phyloP scores from a whole-genome alignment of 2,888 invertebrate species.

The Sarcophaga variegata region DNA sequence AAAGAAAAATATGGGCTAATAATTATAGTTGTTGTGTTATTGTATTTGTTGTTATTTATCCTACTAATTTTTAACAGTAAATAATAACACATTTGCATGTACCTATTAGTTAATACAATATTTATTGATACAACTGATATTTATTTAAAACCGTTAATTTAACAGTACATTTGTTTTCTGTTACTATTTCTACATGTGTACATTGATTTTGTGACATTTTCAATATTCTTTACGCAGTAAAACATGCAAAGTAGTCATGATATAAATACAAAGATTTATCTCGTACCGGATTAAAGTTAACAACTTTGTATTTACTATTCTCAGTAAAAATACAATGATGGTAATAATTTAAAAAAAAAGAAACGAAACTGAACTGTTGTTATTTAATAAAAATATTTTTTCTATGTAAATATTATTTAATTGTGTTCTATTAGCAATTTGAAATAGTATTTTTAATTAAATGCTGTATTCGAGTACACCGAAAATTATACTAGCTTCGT shows the following conservation, averaged over 20 bases:
- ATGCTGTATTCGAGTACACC: too few relatives aligned
- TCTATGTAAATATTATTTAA: too few relatives aligned
- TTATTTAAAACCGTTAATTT: conserved; percentile 33
- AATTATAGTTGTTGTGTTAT: neutral
- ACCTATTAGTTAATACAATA: too few relatives aligned
- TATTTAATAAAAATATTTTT: too few relatives aligned
- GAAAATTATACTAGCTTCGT: too few relatives aligned
- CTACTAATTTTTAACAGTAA: too few relatives aligned
- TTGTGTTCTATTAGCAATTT: too few relatives aligned
- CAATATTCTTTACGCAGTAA: neutral
- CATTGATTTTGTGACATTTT: conserved; percentile 5
- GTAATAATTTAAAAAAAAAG: too few relatives aligned
- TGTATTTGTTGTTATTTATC: neutral
- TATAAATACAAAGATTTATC: neutral
- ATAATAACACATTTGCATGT: too few relatives aligned
- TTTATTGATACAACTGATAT: neutral
- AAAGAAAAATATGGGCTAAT: neutral
- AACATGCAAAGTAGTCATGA: conserved; percentile 16
- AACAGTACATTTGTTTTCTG: conserved; percentile 11
- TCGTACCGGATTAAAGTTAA: conserved; percentile 25
- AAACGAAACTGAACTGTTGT: too few relatives aligned
- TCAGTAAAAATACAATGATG: too few relatives aligned
- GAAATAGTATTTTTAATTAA: too few relatives aligned
- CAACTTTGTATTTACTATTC: conserved; percentile 17
- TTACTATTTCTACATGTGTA: conserved; percentile 14